Evolutionary conservation across 1,140 invertebrate genomes (phyloP).

Genomic region (Drosophila parabipectinata): DNA sequence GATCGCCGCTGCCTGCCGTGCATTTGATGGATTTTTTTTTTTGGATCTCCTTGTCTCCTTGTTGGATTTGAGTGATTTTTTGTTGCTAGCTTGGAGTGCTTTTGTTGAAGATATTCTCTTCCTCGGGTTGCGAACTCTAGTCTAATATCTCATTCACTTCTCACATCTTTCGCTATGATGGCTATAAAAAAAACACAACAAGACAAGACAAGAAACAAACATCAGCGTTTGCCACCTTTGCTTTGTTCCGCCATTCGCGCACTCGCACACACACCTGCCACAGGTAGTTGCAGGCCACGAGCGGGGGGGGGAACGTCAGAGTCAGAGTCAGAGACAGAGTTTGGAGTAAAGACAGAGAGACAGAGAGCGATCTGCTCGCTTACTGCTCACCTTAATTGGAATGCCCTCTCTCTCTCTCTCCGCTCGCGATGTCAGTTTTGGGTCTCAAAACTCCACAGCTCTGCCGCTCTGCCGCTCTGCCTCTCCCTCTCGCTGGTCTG

Average conservation of each 20-base stretch:
- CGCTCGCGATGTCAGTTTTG: too few species aligned
- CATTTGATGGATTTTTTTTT: constrained; percentile 61
- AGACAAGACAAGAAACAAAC: constrained; percentile 24
- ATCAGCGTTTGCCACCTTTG: constrained; percentile 57
- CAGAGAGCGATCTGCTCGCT: constrained; percentile 11
- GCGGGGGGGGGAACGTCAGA: constrained; percentile 1
- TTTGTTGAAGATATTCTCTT: constrained; percentile 16
- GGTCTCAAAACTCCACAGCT: too few species aligned
- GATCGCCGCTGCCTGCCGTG: constrained; percentile 62
- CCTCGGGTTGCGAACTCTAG: constrained; percentile 31
- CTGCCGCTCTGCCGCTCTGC: too few species aligned
- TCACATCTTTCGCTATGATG: constrained; percentile 47
- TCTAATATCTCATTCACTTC: constrained; percentile 30
- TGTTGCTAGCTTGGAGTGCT: not conserved
- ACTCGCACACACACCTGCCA: constrained; percentile 56
- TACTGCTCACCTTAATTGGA: constrained; percentile 36
- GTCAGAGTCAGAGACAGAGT: not conserved
- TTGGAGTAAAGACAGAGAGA: constrained; percentile 7
- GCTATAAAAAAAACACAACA: constrained; percentile 11
- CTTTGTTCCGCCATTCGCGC: constrained; percentile 68
- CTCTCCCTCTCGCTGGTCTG: constrained; percentile 17
- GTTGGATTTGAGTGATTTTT: constrained; percentile 1
- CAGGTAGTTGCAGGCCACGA: constrained; percentile 46
- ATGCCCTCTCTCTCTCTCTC: constrained; percentile 18
- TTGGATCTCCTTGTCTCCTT: constrained; percentile 21